Evolutionary conservation across 2,113 vertebrate genomes (phyloP), one percentile per base, ranked within the genome.

Genomic region (Dryoscopus gambensis): DNA sequence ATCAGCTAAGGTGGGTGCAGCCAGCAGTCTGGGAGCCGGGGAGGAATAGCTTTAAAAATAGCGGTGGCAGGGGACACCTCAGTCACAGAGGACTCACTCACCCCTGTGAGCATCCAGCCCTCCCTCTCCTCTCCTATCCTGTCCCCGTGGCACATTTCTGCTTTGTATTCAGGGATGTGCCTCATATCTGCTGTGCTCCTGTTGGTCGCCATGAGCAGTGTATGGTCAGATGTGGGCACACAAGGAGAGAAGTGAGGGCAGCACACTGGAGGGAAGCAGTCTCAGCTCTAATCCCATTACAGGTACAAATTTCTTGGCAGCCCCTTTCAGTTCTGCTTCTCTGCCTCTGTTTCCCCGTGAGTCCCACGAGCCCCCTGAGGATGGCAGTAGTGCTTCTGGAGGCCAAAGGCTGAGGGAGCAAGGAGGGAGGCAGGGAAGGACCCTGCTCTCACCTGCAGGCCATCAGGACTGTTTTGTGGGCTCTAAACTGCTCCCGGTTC

Each of bases 391-490:
- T 6, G 13, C 10, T 47, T 40, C 55, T 28, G 55, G 64, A 39
- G 25, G 67, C 37, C 53, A 52, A 56, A 74, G 35, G 28, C 35
- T 27, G 49, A 73, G 10, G n/a, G 17, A 75, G 27, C 35, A 42
- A 28, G 55, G 50, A 73, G 28, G n/a, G 16, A 64, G 21, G 16
- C 39, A 44, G 69, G 25, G 28, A 84, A 22, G 11, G 33, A 39
- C 24, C 18, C 65, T 49, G 57, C 27, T 79, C 97, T 97, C 94
- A 99, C 99, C 99, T 99, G 99, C 99, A 99, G 95, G 99, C 99
- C 99, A 99, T 99, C 89, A 99, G 98, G 60, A 99, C 99, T 1
- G 99, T 99, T 98, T 99, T 99, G 97, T 99, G 99, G 69, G 99
- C 99, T 83, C 99, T 98, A 49, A 99, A 99, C 98, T 99, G 99